These are phyloP conservation scores for Novumbra hubbsi DNA, from an alignment of 2,797 vertebrate genomes.

Conservation along the genomic window DNA sequence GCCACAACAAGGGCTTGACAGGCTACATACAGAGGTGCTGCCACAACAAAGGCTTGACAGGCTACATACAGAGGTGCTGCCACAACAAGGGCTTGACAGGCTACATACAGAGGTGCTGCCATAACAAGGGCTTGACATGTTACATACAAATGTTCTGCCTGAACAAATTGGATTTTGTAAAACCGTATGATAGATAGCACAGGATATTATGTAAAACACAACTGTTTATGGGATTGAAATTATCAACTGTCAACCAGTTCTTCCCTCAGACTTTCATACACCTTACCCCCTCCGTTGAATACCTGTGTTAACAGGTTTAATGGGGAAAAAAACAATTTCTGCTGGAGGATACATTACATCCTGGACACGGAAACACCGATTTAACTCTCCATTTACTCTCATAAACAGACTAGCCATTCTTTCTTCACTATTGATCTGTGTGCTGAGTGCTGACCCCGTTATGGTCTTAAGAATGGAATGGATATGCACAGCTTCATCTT, in stretches of 20 bases:
- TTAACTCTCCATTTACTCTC: constrained; percentile 14
- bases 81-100: neutral
- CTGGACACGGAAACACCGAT: constrained; percentile 15
- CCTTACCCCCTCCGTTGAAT: neutral
- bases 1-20: too few relatives aligned
- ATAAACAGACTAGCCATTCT: constrained; percentile 15
- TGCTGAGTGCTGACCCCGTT: constrained; percentile 14
- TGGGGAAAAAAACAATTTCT: neutral
- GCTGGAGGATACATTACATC: neutral
- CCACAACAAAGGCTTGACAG: too few relatives aligned
- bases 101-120: neutral
- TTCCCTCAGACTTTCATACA: neutral
- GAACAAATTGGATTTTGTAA: neutral
- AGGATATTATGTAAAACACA: neutral
- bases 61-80: too few relatives aligned
- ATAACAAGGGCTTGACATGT: too few relatives aligned
- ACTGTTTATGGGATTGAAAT: neutral
- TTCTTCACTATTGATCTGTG: constrained; percentile 13
- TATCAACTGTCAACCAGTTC: neutral
- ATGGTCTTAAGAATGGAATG: constrained; percentile 10
- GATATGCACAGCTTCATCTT: constrained; percentile 11
- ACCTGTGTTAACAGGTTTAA: neutral
- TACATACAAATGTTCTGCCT: neutral
- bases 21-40: too few relatives aligned
- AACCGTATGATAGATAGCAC: neutral